phyloP scores from a whole-genome alignment of 1,140 invertebrate species.

The Ptiloglossa arizonensis region DNA sequence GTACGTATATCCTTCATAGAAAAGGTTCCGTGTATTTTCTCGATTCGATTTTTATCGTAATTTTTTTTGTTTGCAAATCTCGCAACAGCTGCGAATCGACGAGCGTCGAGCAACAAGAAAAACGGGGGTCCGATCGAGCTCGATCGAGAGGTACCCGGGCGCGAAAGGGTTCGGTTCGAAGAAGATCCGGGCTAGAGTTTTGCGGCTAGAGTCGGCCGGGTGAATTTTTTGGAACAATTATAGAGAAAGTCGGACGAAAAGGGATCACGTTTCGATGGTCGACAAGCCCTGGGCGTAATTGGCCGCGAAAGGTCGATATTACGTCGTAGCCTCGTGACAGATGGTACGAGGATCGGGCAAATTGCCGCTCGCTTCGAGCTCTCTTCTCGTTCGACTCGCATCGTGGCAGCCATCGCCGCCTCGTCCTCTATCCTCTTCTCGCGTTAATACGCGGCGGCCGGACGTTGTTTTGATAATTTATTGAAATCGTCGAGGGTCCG shows the following conservation, averaged over 20 bases:
- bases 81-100: slow-evolving; percentile 25
- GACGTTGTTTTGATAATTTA: slow-evolving; percentile 72
- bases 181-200: too few relatives aligned
- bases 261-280: slow-evolving; percentile 3
- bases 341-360: slow-evolving; percentile 75
- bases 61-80: too few relatives aligned
- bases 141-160: not conserved
- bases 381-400: slow-evolving; percentile 56
- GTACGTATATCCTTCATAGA: too few relatives aligned
- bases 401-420: slow-evolving; percentile 23
- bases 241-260: slow-evolving; percentile 41
- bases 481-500: slow-evolving; percentile 71
- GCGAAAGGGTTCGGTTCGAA: too few relatives aligned
- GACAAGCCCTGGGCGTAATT: slow-evolving; percentile 35
- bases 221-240: slow-evolving; percentile 55
- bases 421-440: slow-evolving; percentile 57
- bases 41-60: too few relatives aligned
- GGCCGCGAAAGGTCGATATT: slow-evolving; percentile 63
- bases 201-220: too few relatives aligned
- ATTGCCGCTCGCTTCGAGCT: slow-evolving; percentile 75
- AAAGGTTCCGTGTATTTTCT: too few relatives aligned
- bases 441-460: slow-evolving; percentile 62
- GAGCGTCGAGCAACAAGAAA: not conserved
- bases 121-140: not conserved
- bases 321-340: slow-evolving; percentile 74